phyloP scores from a whole-genome alignment of 2,888 invertebrate species.

The Zele albiditarsus region DNA sequence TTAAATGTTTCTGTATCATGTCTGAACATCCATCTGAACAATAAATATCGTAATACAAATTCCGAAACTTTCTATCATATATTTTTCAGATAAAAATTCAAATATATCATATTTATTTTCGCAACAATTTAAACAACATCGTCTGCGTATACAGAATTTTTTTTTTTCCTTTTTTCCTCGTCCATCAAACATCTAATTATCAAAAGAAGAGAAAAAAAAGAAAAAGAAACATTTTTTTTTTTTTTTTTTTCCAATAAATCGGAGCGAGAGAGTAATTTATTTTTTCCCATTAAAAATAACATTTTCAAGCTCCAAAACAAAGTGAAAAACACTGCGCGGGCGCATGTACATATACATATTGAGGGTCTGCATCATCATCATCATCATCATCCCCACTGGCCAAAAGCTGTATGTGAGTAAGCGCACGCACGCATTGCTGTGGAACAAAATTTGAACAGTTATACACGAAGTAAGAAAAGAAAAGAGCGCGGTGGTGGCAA shows the following conservation, averaged over 20 bases:
- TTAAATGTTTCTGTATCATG: too few relatives aligned
- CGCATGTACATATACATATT: conserved; percentile 45
- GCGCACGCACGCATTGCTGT: conserved; percentile 32
- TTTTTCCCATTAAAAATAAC: conserved; percentile 1
- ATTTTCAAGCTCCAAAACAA: neutral
- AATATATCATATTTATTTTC: too few relatives aligned
- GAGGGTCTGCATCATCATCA: conserved; percentile 57
- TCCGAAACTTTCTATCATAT: too few relatives aligned
- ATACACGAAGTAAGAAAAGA: conserved; percentile 47
- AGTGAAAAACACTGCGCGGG: conserved; percentile 64
- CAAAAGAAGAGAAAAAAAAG: too few relatives aligned
- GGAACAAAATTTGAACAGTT: conserved; percentile 70
- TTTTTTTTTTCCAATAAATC: neutral
- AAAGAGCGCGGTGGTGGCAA: neutral
- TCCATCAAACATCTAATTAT: too few relatives aligned
- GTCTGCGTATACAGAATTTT: too few relatives aligned
- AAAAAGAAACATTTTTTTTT: too few relatives aligned
- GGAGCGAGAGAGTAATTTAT: neutral
- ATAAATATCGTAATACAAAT: too few relatives aligned
- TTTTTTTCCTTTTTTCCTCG: too few relatives aligned
- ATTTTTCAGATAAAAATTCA: too few relatives aligned
- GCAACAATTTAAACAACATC: too few relatives aligned
- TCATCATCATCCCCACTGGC: conserved; percentile 56
- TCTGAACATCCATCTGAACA: too few relatives aligned
- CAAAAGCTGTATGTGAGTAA: conserved; percentile 18